These are phyloP conservation scores for Ophion obscuratus DNA, from an alignment of 2,888 invertebrate genomes.

Conservation along the genomic window DNA sequence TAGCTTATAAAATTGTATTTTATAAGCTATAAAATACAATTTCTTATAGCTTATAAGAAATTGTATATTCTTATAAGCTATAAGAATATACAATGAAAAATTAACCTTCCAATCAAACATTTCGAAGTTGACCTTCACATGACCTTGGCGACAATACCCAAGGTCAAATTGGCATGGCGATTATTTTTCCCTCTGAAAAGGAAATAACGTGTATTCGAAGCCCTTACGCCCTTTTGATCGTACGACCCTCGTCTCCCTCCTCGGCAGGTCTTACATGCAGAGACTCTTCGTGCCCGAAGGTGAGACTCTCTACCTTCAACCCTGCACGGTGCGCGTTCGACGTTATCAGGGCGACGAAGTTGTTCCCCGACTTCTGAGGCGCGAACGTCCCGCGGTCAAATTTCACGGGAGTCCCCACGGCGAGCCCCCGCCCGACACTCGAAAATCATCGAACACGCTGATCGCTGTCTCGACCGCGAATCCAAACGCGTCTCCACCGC, in stretches of 20 bases:
- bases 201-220: background rate
- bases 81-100: no score
- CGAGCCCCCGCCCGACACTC: background rate
- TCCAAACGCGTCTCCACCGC: slow-evolving; percentile 1
- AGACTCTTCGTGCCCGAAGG: slow-evolving; percentile 71
- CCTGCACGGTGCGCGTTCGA: slow-evolving; percentile 64
- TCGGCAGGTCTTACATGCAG: slow-evolving; percentile 66
- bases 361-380: slow-evolving; percentile 40
- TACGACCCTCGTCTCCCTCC: background rate
- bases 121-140: no score
- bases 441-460: slow-evolving; percentile 18
- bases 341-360: slow-evolving; percentile 26
- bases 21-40: no score
- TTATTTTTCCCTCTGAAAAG: no score
- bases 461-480: background rate
- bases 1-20: no score
- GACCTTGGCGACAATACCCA: no score
- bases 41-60: no score
- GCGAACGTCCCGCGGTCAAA: slow-evolving; percentile 35
- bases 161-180: no score
- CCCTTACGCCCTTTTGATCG: background rate
- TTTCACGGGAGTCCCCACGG: slow-evolving; percentile 14
- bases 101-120: no score
- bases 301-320: slow-evolving; percentile 72
- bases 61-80: no score